Evolutionary conservation across 2,797 vertebrate species (phyloP).

Genomic region (Anguilla pacifica): DNA sequence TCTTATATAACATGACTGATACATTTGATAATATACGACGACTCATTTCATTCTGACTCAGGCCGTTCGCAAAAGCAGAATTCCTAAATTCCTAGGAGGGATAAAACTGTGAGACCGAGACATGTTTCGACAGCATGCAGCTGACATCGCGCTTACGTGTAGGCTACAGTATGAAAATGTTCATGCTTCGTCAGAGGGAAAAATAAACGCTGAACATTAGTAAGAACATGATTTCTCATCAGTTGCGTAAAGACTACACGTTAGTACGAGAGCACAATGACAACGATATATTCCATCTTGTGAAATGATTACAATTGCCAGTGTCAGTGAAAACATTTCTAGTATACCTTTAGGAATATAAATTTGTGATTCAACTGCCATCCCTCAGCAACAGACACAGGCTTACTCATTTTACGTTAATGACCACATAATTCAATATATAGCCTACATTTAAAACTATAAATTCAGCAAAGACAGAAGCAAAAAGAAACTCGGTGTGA

Average conservation of each 20-base stretch:
- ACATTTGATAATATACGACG: background rate
- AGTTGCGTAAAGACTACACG: slow-evolving; percentile 43
- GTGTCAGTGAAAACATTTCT: background rate
- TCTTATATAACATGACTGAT: background rate
- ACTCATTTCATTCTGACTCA: too few relatives aligned
- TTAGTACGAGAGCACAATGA: background rate
- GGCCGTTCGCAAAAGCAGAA: background rate
- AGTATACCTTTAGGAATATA: too few relatives aligned
- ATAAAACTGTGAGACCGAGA: slow-evolving; percentile 20
- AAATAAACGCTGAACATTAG: slow-evolving; percentile 38
- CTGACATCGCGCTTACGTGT: slow-evolving; percentile 26
- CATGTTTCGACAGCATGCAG: slow-evolving; percentile 40
- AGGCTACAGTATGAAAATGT: slow-evolving; percentile 30
- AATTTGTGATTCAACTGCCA: too few relatives aligned
- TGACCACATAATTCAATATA: too few relatives aligned
- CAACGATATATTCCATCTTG: background rate
- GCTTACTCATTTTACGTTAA: too few relatives aligned
- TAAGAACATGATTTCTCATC: slow-evolving; percentile 48
- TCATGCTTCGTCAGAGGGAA: slow-evolving; percentile 50
- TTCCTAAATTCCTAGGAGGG: background rate
- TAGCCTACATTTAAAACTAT: too few relatives aligned
- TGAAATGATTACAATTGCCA: background rate
- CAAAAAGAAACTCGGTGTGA: too few relatives aligned
- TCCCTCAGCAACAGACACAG: too few relatives aligned
- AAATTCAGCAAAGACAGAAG: too few relatives aligned